Conservation (phyloP, 1,140 invertebrate species). For the Macrobrachium nipponense region DNA sequence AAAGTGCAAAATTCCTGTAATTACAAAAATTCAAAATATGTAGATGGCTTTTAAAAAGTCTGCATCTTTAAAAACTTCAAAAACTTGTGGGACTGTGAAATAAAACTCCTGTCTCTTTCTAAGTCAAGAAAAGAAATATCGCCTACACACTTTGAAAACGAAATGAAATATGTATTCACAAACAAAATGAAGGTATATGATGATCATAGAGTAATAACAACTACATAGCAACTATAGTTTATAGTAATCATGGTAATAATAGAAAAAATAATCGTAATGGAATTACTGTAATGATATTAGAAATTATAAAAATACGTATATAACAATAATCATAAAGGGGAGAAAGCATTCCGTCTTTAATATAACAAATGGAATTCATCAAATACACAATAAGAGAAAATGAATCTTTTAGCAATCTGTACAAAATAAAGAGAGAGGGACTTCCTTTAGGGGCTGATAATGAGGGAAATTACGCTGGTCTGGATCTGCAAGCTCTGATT, state of each 20-base stretch:
- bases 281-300: constrained; percentile 7
- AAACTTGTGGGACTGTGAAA: not conserved
- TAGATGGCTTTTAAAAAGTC: not conserved
- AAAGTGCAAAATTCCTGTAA: constrained; percentile 39
- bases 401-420: too few species aligned
- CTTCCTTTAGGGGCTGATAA: too few species aligned
- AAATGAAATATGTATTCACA: not conserved
- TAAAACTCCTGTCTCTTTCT: not conserved
- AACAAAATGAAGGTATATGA: too few species aligned
- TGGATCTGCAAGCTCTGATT: constrained; percentile 4
- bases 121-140: constrained; percentile 13
- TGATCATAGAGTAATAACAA: too few species aligned
- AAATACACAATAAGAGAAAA: not conserved
- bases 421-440: too few species aligned
- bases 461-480: not conserved
- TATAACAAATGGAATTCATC: not conserved
- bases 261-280: constrained; percentile 26
- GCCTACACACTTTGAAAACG: not conserved
- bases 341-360: too few species aligned
- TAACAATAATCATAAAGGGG: not conserved
- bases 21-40: constrained; percentile 4
- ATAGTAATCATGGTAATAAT: not conserved
- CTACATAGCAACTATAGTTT: too few species aligned
- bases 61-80: not conserved
- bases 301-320: constrained; percentile 22